Evolutionary conservation across 1,140 invertebrate species (phyloP), one percentile per base, ranked within the genome.

Genomic region (Aphidius gifuensis): DNA sequence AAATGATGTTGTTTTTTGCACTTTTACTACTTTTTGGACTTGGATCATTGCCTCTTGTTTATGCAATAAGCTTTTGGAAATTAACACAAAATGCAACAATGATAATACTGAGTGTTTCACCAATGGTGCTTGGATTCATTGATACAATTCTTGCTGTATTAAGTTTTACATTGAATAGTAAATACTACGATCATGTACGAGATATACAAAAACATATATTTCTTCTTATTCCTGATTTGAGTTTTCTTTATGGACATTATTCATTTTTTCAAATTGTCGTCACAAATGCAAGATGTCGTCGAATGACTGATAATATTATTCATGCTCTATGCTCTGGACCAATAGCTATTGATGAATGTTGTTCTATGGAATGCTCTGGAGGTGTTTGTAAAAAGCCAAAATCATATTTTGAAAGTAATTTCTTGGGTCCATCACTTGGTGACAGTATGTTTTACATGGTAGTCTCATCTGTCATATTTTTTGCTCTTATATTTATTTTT

Each of bases 161-260:
- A 21, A 65, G 65, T 9, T 11, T 43, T 4, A 38, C 64, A 7
- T 58, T 70, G 7, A 42, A 68, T 5, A 50, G 61, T 42, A 61
- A 66, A 39, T 9, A 50, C 2, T 58, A 68, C 5, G 65, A 68
- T 47, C 1, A 61, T 9, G 43, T 80, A 6, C 68, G 74, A 4
- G 49, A 58, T 16, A 64, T 80, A 46, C 75, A 79, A 50, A 78
- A 77, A 54, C 55, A 59, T n/a, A 1, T 77, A 38, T 77, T 80
- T 57, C 71, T 71, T 39, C 16, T 80, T 3, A 56, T 80, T 59
- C 79, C 79, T 4, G 71, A 81, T 47, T 42, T 80, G 50, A 80
- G 76, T 58, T 72, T 79, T 11, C 77, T 76, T 56, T 77, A 80
- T 43, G 75, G 78, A 32, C 69, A 78, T 60, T 6, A 71, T 1